A percentile compares a stretch with the other conserved stretches of the same genome.
These are phyloP conservation scores for Eudasyphora cyanicolor DNA, from an alignment of 2,888 invertebrate genomes.

Conservation along the genomic window DNA sequence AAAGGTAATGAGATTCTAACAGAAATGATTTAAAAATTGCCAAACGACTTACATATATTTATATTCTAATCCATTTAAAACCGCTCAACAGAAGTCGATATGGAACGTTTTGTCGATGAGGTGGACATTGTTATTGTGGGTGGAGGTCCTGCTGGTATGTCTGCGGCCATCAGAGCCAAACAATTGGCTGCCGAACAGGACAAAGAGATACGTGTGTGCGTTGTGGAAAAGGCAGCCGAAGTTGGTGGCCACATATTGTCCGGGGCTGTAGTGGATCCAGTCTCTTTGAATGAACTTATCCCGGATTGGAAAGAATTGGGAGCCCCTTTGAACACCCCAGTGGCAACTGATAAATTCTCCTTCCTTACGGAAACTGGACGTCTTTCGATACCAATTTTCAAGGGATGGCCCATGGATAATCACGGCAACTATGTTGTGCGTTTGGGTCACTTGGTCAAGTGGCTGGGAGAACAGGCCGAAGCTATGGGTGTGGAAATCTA, in stretches of 20 bases:
- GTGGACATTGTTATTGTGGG: conserved; percentile 98
- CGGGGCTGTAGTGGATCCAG: conserved; percentile 97
- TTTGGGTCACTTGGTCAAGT: conserved; percentile 95
- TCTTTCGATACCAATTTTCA: conserved; percentile 92
- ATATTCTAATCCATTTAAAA: background rate
- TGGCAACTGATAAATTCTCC: conserved; percentile 93
- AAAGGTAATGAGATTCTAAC: conserved; percentile 85
- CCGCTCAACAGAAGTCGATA: conserved; percentile 85
- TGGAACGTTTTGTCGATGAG: conserved; percentile 96
- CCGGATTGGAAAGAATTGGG: conserved; percentile 98
- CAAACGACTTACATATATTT: background rate
- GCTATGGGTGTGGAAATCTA: conserved; percentile 97
- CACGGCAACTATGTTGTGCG: conserved; percentile 94
- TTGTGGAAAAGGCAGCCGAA: conserved; percentile 97
- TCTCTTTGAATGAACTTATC: conserved; percentile 94
- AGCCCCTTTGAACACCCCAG: conserved; percentile 95
- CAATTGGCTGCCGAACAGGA: conserved; percentile 92
- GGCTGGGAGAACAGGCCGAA: conserved; percentile 98
- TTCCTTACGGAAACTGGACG: conserved; percentile 89
- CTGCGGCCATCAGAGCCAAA: conserved; percentile 96
- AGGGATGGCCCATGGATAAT: conserved; percentile 80
- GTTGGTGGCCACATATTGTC: conserved; percentile 97
- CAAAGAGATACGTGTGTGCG: conserved; percentile 93
- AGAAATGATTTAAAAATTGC: too few relatives aligned
- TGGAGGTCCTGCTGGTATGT: conserved; percentile 98